These are phyloP conservation scores for Anthoscopus minutus DNA, from an alignment of 2,113 vertebrate genomes.

Conservation along the genomic window DNA sequence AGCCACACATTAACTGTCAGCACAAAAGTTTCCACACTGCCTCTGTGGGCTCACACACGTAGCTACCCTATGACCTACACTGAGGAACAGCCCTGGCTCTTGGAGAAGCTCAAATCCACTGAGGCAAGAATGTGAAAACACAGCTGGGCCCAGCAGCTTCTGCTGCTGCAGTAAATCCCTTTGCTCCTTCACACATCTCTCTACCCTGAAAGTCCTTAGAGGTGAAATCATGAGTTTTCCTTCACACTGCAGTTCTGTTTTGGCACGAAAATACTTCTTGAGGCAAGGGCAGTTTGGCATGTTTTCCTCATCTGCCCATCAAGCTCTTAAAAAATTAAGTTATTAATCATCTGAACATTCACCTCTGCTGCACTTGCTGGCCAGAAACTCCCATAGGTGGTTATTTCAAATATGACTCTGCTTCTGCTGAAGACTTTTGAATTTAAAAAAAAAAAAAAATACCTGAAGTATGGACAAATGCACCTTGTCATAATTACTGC, in stretches of 20 bases:
- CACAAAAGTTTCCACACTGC: not conserved
- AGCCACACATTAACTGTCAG: not conserved
- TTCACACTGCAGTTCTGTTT: not conserved
- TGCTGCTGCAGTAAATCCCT: not conserved
- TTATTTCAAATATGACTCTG: constrained; percentile 5
- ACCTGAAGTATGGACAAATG: not conserved
- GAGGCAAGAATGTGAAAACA: not conserved
- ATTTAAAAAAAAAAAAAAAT: not conserved
- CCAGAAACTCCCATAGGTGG: not conserved
- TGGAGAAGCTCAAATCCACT: not conserved
- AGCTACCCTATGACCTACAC: not conserved
- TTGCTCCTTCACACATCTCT: not conserved
- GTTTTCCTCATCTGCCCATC: not conserved
- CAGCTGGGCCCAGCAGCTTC: not conserved
- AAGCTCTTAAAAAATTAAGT: constrained; percentile 54
- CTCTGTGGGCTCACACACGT: not conserved
- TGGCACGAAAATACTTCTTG: not conserved
- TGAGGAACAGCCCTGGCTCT: not conserved
- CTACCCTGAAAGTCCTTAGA: not conserved
- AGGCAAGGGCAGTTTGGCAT: not conserved
- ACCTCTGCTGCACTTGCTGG: not conserved
- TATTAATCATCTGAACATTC: constrained; percentile 30
- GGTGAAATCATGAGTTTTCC: constrained; percentile 5
- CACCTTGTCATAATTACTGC: not conserved
- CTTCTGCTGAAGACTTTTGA: not conserved